Evolutionary conservation across 2,113 vertebrate species (phyloP).

Genomic region (Amphiprion percula): DNA sequence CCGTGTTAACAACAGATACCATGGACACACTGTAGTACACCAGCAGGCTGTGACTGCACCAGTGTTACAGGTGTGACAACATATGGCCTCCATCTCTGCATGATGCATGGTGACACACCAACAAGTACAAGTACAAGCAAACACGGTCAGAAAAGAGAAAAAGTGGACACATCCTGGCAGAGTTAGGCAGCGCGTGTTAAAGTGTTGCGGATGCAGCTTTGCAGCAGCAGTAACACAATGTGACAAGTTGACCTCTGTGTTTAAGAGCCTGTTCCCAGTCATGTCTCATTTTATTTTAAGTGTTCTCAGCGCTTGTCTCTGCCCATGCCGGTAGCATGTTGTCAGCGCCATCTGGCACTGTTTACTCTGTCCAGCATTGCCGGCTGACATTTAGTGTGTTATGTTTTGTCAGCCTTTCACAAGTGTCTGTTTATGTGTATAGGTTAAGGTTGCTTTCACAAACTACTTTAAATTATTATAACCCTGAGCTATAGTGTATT

Average conservation of each 20-base stretch:
- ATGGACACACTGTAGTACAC: not conserved
- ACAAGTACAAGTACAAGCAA: conserved; percentile 19
- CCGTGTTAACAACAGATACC: conserved; percentile 13
- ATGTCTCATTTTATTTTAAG: conserved; percentile 61
- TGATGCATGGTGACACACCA: conserved; percentile 41
- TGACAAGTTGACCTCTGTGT: conserved; percentile 70
- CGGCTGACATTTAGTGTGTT: conserved; percentile 35
- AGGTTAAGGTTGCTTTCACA: not conserved
- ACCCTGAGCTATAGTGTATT: not conserved
- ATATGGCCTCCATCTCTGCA: conserved; percentile 36
- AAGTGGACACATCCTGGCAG: conserved; percentile 25
- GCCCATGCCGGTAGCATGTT: conserved; percentile 37
- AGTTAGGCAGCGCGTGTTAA: conserved; percentile 44
- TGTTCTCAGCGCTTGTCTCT: conserved; percentile 50
- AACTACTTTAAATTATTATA: not conserved
- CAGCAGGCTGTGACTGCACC: not conserved
- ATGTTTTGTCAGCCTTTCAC: conserved; percentile 6
- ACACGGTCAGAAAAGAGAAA: conserved; percentile 26
- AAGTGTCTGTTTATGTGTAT: conserved; percentile 1
- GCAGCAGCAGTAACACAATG: conserved; percentile 53
- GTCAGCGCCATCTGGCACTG: conserved; percentile 67
- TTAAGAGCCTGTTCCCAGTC: conserved; percentile 65
- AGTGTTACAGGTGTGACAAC: conserved; percentile 14
- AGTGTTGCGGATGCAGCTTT: conserved; percentile 37
- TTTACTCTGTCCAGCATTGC: conserved; percentile 40